A percentile compares a stretch with the other conserved stretches of the same genome.
Evolutionary conservation across 2,888 invertebrate genomes (phyloP).

Genomic region (Parnassius smintheus): DNA sequence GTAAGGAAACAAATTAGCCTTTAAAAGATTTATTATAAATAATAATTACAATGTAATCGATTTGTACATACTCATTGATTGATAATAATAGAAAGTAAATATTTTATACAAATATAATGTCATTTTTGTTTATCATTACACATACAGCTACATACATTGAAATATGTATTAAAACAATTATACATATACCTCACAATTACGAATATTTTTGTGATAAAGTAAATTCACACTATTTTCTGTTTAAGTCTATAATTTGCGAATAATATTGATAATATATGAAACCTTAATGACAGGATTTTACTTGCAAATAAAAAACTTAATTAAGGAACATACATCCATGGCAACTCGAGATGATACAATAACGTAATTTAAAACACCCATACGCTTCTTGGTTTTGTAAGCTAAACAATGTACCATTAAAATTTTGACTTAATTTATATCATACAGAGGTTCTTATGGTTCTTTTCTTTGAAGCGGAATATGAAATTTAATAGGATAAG

Average conservation of each 20-base stretch:
- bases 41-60: slow-evolving; percentile 72
- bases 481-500: background rate
- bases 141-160: slow-evolving; percentile 54
- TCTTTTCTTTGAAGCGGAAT: background rate
- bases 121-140: slow-evolving; percentile 66
- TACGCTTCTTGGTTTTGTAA: background rate
- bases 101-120: slow-evolving; percentile 78
- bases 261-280: slow-evolving; percentile 43
- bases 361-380: background rate
- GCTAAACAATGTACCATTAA: slow-evolving; percentile 20
- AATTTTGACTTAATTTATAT: slow-evolving; percentile 16
- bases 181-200: slow-evolving; percentile 35
- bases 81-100: slow-evolving; percentile 75
- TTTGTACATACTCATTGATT: slow-evolving; percentile 77
- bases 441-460: slow-evolving; percentile 6
- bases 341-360: slow-evolving; percentile 14
- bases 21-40: slow-evolving; percentile 76
- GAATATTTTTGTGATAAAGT: slow-evolving; percentile 7
- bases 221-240: slow-evolving; percentile 10
- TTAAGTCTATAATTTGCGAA: slow-evolving; percentile 5
- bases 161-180: slow-evolving; percentile 60
- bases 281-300: slow-evolving; percentile 73
- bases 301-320: slow-evolving; percentile 71
- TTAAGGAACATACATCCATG: slow-evolving; percentile 63
- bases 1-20: slow-evolving; percentile 38